Base-by-base conservation (phyloP, 1,140 invertebrate genomes). In the Sipha flava region DNA sequence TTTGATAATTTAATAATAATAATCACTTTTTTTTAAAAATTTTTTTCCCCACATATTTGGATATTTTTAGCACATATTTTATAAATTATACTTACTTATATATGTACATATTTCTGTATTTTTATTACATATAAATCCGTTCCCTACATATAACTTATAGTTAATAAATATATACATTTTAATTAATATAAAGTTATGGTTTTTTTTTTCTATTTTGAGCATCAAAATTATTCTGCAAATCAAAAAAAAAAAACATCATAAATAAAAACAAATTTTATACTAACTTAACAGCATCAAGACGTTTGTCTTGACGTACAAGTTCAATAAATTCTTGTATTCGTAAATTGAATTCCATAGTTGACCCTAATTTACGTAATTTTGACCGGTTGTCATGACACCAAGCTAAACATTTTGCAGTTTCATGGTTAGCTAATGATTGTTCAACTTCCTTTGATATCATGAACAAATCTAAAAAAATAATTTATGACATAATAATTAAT, bases 381-480 rank as follows among this genome's bases (percentile, higher is more conserved):
- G 95, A 97, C 85, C 95, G 93, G 87, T 99, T 98, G 83, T 99
- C 97, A 83, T 95, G 92, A 85, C 97, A 98, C 97, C 97, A 99
- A 68, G 92, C 89, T n/a, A 98, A 88, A 84, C 96, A 98, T 83
- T 94, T 93, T 4, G 88, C 87, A 7, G 95, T 97, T 85, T 98
- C 94, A 79, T 91, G 90, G 79, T 90, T 90, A 0, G 88, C 86
- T 40, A 99, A 85, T 81, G 92, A 93, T 52, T 89, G 89, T 84
- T 94, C 93, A 0, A 98, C 95, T 85, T 97, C 94, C 79, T 93
- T 91, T 0, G 95, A 95, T 0, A 94, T 92, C 82, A 95, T 88
- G 84, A 97, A 97, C 26, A 97, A 90, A 83, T 96, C 94, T 90
- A 83, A 43, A 88, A 77, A 18, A n/a, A 21, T 54, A 73, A 18